phyloP scores from a whole-genome alignment of 1,140 invertebrate species.

The Drosophila malerkotliana region DNA sequence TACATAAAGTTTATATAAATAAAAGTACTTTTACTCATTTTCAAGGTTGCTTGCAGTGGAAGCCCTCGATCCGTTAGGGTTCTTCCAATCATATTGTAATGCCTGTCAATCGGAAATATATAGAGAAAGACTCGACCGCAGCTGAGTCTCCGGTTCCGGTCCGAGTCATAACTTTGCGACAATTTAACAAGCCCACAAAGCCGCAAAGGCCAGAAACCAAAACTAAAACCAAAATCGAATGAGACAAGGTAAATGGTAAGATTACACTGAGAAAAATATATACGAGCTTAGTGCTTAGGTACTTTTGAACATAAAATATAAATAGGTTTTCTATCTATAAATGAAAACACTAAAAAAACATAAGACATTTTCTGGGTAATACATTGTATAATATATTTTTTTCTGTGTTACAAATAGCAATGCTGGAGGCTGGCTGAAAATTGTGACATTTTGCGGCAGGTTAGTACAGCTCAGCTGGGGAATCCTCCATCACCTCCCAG shows the following conservation, averaged over 20 bases:
- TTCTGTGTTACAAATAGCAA: no score
- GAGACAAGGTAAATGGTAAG: neutral
- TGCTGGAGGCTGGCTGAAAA: neutral
- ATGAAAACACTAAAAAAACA: no score
- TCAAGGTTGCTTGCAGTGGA: slow-evolving; percentile 24
- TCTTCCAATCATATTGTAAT: neutral
- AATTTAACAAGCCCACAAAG: slow-evolving; percentile 65
- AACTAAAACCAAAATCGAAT: neutral
- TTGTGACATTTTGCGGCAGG: slow-evolving; percentile 44
- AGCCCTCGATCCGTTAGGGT: neutral
- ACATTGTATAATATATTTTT: no score
- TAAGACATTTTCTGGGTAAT: no score
- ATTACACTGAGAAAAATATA: neutral
- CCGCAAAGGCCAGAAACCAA: slow-evolving; percentile 25
- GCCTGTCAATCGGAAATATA: slow-evolving; percentile 9
- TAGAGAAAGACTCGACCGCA: neutral
- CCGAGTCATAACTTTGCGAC: slow-evolving; percentile 65
- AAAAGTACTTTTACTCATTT: slow-evolving; percentile 11
- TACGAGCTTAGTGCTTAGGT: no score
- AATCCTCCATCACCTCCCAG: slow-evolving; percentile 5
- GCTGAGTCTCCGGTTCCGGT: slow-evolving; percentile 23
- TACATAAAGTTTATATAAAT: slow-evolving; percentile 27
- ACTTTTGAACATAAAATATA: no score
- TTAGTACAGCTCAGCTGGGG: slow-evolving; percentile 14
- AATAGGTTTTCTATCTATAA: no score